Evolutionary conservation across 2,113 vertebrate species (phyloP).

Genomic region (Zonotrichia leucophrys): DNA sequence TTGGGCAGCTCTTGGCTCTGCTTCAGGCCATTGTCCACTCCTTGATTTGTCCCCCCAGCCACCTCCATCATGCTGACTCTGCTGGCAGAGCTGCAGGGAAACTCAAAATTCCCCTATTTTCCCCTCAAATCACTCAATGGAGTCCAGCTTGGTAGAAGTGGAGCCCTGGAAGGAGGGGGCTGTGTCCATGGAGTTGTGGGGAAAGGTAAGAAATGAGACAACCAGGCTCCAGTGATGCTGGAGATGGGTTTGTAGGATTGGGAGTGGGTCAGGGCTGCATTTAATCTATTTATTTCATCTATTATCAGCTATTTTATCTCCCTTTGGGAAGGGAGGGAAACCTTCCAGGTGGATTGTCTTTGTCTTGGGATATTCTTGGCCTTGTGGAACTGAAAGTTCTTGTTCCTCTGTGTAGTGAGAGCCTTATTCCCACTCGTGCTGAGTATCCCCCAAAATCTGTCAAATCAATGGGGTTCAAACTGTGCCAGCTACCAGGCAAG

Average conservation of each 20-base stretch:
- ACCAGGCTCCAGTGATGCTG: background rate
- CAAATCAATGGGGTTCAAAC: background rate
- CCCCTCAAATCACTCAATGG: background rate
- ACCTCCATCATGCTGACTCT: background rate
- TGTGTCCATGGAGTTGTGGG: background rate
- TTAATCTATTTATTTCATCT: background rate
- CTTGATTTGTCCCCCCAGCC: background rate
- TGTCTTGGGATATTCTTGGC: background rate
- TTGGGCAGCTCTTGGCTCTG: background rate
- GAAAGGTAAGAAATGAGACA: background rate
- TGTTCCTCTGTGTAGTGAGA: background rate
- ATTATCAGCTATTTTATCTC: background rate
- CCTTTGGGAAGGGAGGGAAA: background rate
- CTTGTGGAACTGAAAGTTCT: fast-evolving
- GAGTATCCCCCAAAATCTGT: background rate
- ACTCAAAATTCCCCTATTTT: background rate
- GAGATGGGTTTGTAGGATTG: background rate
- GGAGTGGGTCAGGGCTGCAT: background rate
- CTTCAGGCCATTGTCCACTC: background rate
- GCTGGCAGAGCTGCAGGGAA: background rate
- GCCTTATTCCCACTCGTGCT: fast-evolving
- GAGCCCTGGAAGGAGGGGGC: background rate
- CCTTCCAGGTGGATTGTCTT: background rate
- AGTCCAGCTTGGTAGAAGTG: fast-evolving
- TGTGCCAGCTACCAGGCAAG: background rate